phyloP scores from a whole-genome alignment of 2,113 vertebrate genomes.

The Lamprologus lemairii region DNA sequence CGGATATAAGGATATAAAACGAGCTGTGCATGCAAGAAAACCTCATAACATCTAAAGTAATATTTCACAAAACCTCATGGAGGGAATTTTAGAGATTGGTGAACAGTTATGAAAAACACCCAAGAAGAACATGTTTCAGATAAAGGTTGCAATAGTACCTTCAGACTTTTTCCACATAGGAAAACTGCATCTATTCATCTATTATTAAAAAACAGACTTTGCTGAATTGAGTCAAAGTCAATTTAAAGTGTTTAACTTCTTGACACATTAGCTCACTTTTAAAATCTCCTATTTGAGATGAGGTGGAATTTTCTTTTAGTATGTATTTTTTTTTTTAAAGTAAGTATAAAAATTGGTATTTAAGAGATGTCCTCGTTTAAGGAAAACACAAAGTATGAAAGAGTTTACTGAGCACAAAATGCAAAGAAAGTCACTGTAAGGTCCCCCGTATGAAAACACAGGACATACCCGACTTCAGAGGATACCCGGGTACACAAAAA shows the following conservation, averaged over 20 bases:
- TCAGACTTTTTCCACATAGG: rapidly evolving
- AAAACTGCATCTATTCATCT: background rate
- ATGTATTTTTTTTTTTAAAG: background rate
- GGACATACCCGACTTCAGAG: background rate
- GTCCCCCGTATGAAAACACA: rapidly evolving
- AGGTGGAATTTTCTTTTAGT: rapidly evolving
- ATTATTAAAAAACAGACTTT: background rate
- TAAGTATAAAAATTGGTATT: rapidly evolving
- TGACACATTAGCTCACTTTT: background rate
- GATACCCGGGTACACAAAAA: background rate
- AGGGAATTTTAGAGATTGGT: background rate
- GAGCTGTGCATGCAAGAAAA: background rate
- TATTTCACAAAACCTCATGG: background rate
- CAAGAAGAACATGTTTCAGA: background rate
- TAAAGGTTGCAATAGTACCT: background rate
- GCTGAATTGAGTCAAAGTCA: background rate
- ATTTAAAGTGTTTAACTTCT: background rate
- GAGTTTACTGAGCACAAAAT: background rate
- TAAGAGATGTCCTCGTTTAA: background rate
- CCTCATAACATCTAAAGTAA: background rate
- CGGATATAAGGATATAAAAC: background rate
- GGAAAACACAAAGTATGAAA: background rate
- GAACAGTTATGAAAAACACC: background rate
- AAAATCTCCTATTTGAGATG: background rate
- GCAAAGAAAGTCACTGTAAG: background rate